Evolutionary conservation across 2,888 invertebrate genomes (phyloP).

Genomic region (Marronus borbonicus): DNA sequence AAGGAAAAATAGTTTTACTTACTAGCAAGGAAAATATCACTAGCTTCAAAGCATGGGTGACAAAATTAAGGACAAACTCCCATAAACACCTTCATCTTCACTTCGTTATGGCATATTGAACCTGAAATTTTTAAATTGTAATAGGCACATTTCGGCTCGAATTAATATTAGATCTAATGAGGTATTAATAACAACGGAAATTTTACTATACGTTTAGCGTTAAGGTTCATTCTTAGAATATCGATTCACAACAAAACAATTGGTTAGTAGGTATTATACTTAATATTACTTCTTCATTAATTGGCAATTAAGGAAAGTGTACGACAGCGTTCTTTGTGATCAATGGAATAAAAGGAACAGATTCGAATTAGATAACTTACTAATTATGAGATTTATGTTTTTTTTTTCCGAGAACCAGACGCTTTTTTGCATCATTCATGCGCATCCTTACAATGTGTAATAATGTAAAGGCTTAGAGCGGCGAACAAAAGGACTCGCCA

Average conservation of each 20-base stretch:
- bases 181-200: not conserved
- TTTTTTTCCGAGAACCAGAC: conserved; percentile 1
- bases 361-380: conserved; percentile 28
- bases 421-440: not conserved
- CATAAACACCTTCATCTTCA: too few species aligned
- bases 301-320: conserved; percentile 30
- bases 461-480: conserved; percentile 7
- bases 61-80: too few species aligned
- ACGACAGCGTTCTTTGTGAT: not conserved
- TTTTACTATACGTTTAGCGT: not conserved
- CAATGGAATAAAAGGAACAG: conserved; percentile 1
- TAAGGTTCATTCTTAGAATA: not conserved
- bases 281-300: not conserved
- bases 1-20: too few species aligned
- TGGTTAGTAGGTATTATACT: not conserved
- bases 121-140: too few species aligned
- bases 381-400: conserved; percentile 11
- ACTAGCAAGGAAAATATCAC: too few species aligned
- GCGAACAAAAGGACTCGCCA: conserved; percentile 2
- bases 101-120: too few species aligned
- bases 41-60: too few species aligned
- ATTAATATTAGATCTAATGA: not conserved
- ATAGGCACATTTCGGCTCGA: not conserved
- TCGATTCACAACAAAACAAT: conserved; percentile 15
- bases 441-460: conserved; percentile 6